phyloP scores from a whole-genome alignment of 64 coral and sea anemone genomes.

The Montipora foliosa region DNA sequence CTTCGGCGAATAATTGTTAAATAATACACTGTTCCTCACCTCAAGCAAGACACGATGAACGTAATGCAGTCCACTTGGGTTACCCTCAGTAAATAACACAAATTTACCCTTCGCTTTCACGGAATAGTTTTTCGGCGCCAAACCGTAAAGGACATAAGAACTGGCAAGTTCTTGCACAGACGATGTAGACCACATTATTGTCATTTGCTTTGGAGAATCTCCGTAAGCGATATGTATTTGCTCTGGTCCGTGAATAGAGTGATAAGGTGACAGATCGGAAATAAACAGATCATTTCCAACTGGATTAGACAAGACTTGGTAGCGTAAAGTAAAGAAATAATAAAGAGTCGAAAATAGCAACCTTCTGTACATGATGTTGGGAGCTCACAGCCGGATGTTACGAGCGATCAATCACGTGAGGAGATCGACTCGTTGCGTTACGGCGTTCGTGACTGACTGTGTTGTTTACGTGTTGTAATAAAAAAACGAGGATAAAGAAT shows the following conservation, averaged over 20 bases:
- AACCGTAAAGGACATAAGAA: constrained; percentile 74
- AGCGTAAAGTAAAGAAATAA: background rate
- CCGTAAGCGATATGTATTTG: constrained; percentile 90
- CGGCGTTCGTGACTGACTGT: too few species aligned
- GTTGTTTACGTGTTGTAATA: too few species aligned
- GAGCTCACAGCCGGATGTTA: too few species aligned
- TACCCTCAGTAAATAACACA: constrained; percentile 79
- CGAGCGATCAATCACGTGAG: too few species aligned
- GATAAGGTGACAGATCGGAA: constrained; percentile 20
- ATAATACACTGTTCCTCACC: constrained; percentile 2
- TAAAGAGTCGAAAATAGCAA: background rate
- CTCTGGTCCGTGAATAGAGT: constrained; percentile 59
- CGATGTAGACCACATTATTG: constrained; percentile 77
- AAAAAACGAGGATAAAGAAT: too few species aligned
- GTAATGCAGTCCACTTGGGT: constrained; percentile 70
- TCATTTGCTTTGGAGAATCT: constrained; percentile 69
- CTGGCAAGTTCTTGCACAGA: constrained; percentile 28
- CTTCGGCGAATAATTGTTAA: too few species aligned
- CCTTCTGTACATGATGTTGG: background rate
- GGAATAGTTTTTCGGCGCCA: constrained; percentile 62
- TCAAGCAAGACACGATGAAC: constrained; percentile 78
- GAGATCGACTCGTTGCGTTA: too few species aligned
- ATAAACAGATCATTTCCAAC: background rate
- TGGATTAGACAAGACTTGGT: background rate
- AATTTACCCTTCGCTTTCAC: constrained; percentile 53